Conservation (phyloP, 2,888 invertebrate genomes). For the Rotaria sp. region DNA sequence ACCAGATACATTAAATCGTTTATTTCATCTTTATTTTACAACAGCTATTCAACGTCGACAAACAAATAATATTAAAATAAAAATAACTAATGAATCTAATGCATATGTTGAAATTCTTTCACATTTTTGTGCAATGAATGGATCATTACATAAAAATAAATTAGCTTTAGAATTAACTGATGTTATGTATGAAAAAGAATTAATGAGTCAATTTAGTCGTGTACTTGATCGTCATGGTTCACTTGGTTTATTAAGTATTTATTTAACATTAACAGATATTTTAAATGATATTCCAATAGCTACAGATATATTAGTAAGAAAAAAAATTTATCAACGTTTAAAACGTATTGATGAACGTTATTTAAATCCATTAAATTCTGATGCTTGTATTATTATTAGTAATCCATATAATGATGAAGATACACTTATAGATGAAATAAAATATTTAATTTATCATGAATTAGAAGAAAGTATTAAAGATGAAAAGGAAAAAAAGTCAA, state of each 20-base stretch:
- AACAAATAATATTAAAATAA: background rate
- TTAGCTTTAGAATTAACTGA: conserved; percentile 10
- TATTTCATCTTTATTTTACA: conserved; percentile 16
- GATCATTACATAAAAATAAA: conserved; percentile 1
- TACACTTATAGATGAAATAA: background rate
- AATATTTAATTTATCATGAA: background rate
- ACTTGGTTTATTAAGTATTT: background rate
- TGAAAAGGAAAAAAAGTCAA: too few species aligned
- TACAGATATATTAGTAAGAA: background rate
- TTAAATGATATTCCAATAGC: conserved; percentile 20
- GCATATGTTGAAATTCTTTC: background rate
- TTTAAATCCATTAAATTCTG: background rate
- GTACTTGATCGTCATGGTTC: conserved; percentile 15
- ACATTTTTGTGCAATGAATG: background rate
- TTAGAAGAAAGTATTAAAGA: background rate
- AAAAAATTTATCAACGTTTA: conserved; percentile 1
- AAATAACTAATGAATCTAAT: background rate
- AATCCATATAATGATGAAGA: background rate
- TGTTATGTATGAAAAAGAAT: conserved; percentile 16
- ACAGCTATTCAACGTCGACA: background rate
- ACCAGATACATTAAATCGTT: background rate
- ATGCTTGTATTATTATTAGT: background rate
- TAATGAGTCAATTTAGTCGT: background rate
- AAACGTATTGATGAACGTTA: conserved; percentile 10
- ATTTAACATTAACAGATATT: background rate